Evolutionary conservation across 2,888 invertebrate species (phyloP), one percentile per base, ranked within the genome.

Genomic region (Sphaerophoria taeniata): DNA sequence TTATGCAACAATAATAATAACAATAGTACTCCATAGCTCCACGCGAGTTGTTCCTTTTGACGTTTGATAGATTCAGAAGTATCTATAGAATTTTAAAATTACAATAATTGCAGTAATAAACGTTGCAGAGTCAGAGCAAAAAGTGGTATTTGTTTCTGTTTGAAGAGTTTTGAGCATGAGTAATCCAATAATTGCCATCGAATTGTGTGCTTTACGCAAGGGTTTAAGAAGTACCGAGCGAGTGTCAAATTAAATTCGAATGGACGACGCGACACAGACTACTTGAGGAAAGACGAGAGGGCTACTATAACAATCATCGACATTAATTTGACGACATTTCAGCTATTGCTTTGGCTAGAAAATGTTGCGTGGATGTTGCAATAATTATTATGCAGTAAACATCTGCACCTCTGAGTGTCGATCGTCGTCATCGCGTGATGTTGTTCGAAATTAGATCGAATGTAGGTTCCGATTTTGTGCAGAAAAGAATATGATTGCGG

Each of bases 51-150:
- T 9, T 16, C 43, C 71, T 39, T 39, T 53, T 9, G n/a, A 31
- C 34, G 16, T 31, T n/a, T n/a, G 34, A 45, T 36, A 24, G 39
- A 67, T 53, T 39, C 24, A 36, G 58, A 77, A 58, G 69, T 70
- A 85, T 77, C 81, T 73, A 81, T 69, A 77, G 81, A 81, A 85
- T 85, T 80, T 80, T 63, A 77, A 80, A 85, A 85, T 85, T 85
- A 85, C 81, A 85, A 85, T 85, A 85, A 85, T 85, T 85, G 85
- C 85, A 70, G 81, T 85, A 85, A 85, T 85, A 85, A 85, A 77
- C 81, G 81, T 77, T 72, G 76, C 70, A 77, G 73, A 51, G 6
- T 36, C 34, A 4, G 11, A 65, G 14, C 81, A 58, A 81, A 36
- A 77, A 53, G 63, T 53, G 84, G 75, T 75, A 75, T 84, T 76